Evolutionary conservation across 2,888 invertebrate species (phyloP), one percentile per base, ranked within the genome.

Genomic region (Vesta saturnalis): DNA sequence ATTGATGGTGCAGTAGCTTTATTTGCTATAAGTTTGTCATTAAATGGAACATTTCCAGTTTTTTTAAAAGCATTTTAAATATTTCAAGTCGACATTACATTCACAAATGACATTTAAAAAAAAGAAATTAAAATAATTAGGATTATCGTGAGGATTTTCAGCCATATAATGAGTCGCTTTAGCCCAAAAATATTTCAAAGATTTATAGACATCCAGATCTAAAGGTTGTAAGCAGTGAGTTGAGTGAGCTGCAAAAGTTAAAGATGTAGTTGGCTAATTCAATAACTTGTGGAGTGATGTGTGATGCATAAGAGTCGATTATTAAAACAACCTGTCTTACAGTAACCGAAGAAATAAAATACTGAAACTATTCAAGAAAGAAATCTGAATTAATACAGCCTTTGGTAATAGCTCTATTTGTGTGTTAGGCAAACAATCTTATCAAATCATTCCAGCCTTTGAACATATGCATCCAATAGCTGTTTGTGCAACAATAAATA

Each of bases 361-460:
- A 72, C 49, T 67, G 54, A 18, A 75, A 61, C 74, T 73, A 76
- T 59, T 74, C 74, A 16, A 69, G 64, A 54, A 72, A 76, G 67
- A 73, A 65, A 46, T 74, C 73, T 39, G 71, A 63, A 64, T 74
- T 76, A 56, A 75, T 75, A 73, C 73, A 76, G 14, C 74, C 74
- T 54, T 75, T 74, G 59, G 69, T 22, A 74, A 76, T 35, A 77
- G 61, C 67, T 73, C 49, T n/a, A 69, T 67, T 60, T 72, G 43
- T 43, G 70, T 70, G 62, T 77, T 76, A 64, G 76, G 73, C 57
- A 77, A 52, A 74, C 69, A 70, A 12, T 70, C 75, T 58, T 69
- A 72, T 61, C 23, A 60, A 62, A 46, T 66, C 60, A 60, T 67
- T 71, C 60, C 66, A 69, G 60, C 70, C 52, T 69, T 21, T 12